Evolutionary conservation across 2,797 vertebrate genomes (phyloP).

Genomic region (Mus spretus): DNA sequence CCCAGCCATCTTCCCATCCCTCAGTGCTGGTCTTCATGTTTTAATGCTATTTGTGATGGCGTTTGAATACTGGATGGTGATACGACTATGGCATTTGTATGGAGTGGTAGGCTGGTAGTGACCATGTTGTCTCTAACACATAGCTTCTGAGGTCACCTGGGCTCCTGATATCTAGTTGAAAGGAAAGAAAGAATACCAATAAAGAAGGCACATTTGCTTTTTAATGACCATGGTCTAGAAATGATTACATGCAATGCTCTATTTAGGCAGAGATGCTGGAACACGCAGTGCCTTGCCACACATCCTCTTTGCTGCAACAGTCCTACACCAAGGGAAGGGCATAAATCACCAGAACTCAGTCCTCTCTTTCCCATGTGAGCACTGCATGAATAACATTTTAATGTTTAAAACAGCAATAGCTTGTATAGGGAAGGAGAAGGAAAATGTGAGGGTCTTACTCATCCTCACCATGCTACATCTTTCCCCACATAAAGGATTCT

Average conservation of each 20-base stretch:
- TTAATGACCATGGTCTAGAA: constrained; percentile 16
- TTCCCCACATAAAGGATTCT: background rate
- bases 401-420: background rate
- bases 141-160: background rate
- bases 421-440: background rate
- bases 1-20: too few species aligned
- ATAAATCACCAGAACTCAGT: background rate
- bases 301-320: background rate
- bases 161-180: background rate
- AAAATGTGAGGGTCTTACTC: background rate
- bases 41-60: background rate
- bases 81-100: background rate
- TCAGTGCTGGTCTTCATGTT: background rate
- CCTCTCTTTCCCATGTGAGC: background rate
- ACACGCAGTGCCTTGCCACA: background rate
- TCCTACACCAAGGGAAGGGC: background rate
- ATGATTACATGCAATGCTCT: background rate
- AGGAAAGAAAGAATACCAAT: constrained; percentile 31
- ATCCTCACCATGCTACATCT: background rate
- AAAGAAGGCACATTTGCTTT: background rate
- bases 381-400: background rate
- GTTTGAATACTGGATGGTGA: background rate
- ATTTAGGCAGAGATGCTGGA: constrained; percentile 10
- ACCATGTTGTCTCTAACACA: background rate
- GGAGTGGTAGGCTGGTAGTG: background rate